Evolutionary conservation across 2,113 vertebrate genomes (phyloP), one percentile per base, ranked within the genome.

Genomic region (Cricetomys ansorgei): DNA sequence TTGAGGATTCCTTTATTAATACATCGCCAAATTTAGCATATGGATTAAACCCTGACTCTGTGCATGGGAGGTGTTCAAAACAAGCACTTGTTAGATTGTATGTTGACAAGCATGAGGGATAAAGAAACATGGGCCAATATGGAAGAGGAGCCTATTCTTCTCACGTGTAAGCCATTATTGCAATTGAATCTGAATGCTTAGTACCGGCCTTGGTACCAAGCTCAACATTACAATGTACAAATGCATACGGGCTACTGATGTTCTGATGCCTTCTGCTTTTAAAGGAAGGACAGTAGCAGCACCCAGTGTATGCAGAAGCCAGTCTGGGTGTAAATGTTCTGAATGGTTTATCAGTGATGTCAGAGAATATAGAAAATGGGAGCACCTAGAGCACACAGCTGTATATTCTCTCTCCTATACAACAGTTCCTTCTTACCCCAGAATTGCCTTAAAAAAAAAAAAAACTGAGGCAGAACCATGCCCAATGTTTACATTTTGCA

Each of bases 1-100:
- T 86, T 85, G 87, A 94, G 34, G 1, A 16, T 96, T 92, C 86
- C 73, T 88, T 85, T 94, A 55, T 84, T 92, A 88, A 48, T 92
- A 72, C 59, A 55, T 94, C 31, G n/a, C 43, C 70, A n/a, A 90
- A 86, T 94, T 92, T 90, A 81, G 48, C 34, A 59, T 25, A 37
- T 76, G 50, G 89, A 77, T 91, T 95, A 91, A 90, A 87, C 17
- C 17, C 40, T 90, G 48, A 59, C 64, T 91, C 40, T 45, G 16
- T 25, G 67, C 59, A n/a, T 72, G 65, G 34, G 48, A 87, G n/a
- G 50, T 23, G 25, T 23, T 88, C 75, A 89, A 76, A 96, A 43
- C 79, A 94, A 92, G 87, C 67, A 23, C 84, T 89, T 88, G 64
- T 64, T 76, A 43, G 65, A 48, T 90, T 85, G 29, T 62, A 69